These are phyloP conservation scores for Myrmophylax atrothorax DNA, from an alignment of 2,113 vertebrate species.

Conservation along the genomic window DNA sequence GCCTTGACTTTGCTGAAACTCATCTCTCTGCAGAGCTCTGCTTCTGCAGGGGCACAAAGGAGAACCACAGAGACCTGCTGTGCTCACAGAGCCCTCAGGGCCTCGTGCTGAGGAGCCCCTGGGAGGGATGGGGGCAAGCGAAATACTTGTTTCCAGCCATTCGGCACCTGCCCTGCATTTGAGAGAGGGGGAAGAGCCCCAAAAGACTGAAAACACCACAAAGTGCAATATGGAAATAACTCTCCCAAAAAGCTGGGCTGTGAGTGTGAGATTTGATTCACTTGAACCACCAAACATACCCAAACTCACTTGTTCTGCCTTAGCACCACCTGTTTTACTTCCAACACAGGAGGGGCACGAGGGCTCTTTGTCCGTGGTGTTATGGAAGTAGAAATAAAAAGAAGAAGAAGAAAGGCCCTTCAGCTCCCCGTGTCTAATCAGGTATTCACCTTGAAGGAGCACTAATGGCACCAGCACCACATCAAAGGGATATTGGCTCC, in stretches of 20 bases:
- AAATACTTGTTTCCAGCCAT: neutral
- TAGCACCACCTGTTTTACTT: neutral
- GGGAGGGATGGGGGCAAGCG: neutral
- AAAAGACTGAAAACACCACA: neutral
- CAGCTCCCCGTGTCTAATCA: constrained; percentile 22
- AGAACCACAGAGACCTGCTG: fast-evolving
- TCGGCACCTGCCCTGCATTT: neutral
- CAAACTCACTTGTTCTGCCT: neutral
- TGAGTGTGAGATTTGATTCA: neutral
- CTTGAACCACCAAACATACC: neutral
- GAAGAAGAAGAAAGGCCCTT: neutral
- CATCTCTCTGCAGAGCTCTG: neutral
- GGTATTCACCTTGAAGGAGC: neutral
- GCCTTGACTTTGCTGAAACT: neutral
- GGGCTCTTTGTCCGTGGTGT: neutral
- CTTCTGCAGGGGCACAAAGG: neutral
- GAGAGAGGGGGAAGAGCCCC: neutral
- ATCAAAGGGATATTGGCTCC: constrained; percentile 40
- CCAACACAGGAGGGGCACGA: fast-evolving
- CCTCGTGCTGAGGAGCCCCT: neutral
- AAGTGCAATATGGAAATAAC: neutral
- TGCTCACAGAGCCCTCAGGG: neutral
- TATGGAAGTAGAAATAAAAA: neutral
- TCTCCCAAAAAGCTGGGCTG: neutral
- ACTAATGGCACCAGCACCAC: constrained; percentile 16